Evolutionary conservation across 2,113 vertebrate species (phyloP).

Genomic region (Apodemus speciosus): DNA sequence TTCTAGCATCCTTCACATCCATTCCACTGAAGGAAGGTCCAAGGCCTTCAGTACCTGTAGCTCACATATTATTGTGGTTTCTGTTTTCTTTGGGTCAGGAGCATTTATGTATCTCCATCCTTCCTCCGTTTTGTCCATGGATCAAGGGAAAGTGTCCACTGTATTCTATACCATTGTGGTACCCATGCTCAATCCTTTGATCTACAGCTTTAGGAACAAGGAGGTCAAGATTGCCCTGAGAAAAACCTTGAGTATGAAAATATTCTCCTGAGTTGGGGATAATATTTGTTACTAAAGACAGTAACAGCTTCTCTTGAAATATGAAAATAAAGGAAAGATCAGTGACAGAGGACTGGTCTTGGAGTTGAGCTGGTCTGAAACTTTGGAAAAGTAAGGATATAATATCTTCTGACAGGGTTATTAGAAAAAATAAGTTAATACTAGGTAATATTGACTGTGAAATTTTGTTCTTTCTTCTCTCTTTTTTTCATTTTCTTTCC

Average conservation of each 20-base stretch:
- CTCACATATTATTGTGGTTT: slow-evolving; percentile 29
- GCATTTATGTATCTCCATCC: slow-evolving; percentile 57
- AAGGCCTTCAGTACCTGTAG: background rate
- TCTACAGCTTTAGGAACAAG: slow-evolving; percentile 8
- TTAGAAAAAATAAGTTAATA: background rate
- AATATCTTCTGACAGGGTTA: background rate
- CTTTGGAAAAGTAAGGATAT: background rate
- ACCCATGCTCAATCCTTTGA: slow-evolving; percentile 3
- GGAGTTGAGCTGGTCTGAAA: background rate
- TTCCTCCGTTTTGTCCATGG: slow-evolving; percentile 40
- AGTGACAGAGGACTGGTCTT: background rate
- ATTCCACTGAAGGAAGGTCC: background rate
- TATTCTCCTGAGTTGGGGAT: background rate
- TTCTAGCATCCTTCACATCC: background rate
- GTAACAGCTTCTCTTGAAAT: background rate
- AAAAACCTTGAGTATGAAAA: background rate
- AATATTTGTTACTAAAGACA: background rate
- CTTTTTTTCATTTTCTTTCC: background rate
- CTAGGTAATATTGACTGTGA: background rate
- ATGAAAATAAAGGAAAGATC: background rate
- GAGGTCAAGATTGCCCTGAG: background rate
- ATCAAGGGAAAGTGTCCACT: slow-evolving; percentile 51
- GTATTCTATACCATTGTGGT: slow-evolving; percentile 57
- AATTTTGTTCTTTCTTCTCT: background rate
- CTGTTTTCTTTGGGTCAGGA: slow-evolving; percentile 62